phyloP scores from a whole-genome alignment of 2,888 invertebrate genomes.

The Mactromeris polynyma region DNA sequence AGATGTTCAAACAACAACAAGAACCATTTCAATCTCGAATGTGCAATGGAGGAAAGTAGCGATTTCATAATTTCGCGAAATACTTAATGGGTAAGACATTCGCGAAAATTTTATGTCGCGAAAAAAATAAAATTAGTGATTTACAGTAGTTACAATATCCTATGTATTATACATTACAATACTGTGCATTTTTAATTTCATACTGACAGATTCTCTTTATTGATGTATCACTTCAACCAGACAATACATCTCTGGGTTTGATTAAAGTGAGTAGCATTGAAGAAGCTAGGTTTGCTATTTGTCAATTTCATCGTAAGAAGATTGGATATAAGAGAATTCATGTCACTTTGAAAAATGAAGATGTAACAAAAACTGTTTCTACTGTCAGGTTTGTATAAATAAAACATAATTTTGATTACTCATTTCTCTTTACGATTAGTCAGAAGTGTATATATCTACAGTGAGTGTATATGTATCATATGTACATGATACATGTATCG shows the following conservation, averaged over 20 bases:
- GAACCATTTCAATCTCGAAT: too few relatives aligned
- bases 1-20: too few relatives aligned
- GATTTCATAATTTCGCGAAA: too few relatives aligned
- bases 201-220: constrained; percentile 89
- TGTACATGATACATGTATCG: too few relatives aligned
- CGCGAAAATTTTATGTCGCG: too few relatives aligned
- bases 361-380: constrained; percentile 76
- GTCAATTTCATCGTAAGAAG: constrained; percentile 94
- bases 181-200: not conserved
- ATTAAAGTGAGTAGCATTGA: constrained; percentile 91
- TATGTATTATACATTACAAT: too few relatives aligned
- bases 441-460: too few relatives aligned
- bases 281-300: constrained; percentile 91
- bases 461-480: too few relatives aligned
- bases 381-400: constrained; percentile 75
- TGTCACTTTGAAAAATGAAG: constrained; percentile 88
- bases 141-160: too few relatives aligned
- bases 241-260: constrained; percentile 91
- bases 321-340: constrained; percentile 93
- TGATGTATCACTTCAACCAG: constrained; percentile 90
- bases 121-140: too few relatives aligned
- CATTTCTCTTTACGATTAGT: not conserved
- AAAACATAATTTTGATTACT: not conserved
- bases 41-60: too few relatives aligned
- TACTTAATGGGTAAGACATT: too few relatives aligned